Base-by-base conservation (phyloP, 2,113 vertebrate species). In the Pimephales promelas region DNA sequence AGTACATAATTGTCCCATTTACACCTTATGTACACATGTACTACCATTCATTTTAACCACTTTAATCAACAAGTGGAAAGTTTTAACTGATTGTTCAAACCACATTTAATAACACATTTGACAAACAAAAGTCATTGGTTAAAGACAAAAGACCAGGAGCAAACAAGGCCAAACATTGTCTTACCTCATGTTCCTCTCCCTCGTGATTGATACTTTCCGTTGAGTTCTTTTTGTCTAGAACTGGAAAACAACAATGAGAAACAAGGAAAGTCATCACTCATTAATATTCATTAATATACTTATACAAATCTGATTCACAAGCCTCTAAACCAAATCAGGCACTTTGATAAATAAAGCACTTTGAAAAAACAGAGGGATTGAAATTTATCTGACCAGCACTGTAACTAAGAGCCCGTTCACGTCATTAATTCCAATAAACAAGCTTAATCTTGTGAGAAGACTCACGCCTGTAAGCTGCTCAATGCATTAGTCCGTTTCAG, bases 171-270 rank as follows among this genome's bases (percentile, higher is more conserved):
- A 34, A 62, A 59, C 18, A 10, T 0, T 62, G 36, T 40, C 89
- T 95, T 92, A 98, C 98, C 97, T 98, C 97, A 89, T 98, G 98
- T 93, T 99, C 97, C 89, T 97, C 97, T 88, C 96, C 97, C 75
- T 97, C 95, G 14, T 97, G 96, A 85, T 95, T 96, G 93, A 99
- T 92, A 89, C 95, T 98, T 91, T 98, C 97, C 79, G 95, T 97
- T 34, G 96, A 97, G 86, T 95, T 96, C 93, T 97, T 97, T 91
- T 96, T 97, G 0, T 95, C 94, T 89, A 97, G 88, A 83, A 91
- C 93, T 95, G 88, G 5, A 83, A 82, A 57, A 84, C 64, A 68
- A 56, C 59, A 66, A 34, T 36, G 20, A 57, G 71, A 68, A 70
- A 28, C 36, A 84, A 80, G 14, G 5, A 14, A 28, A 16, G 43